Conservation (phyloP, 2,797 vertebrate genomes). For the Tolypeutes matacus region DNA sequence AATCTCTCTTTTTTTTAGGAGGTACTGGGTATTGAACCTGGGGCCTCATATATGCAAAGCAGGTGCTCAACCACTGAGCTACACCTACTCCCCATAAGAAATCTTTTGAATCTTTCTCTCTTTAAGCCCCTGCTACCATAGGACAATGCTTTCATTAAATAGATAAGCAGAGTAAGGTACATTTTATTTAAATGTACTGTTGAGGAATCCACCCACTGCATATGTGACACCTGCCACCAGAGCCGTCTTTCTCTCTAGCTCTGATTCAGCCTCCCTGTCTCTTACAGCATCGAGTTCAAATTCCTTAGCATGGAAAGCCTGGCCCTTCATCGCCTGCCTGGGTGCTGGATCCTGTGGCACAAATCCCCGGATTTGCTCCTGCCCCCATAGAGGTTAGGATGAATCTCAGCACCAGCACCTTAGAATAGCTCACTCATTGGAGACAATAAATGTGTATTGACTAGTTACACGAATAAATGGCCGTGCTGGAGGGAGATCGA, state of each 20-base stretch:
- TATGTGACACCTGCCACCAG: not conserved
- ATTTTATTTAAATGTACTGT: not conserved
- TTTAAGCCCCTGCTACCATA: not conserved
- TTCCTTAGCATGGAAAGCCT: not conserved
- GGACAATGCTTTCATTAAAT: not conserved
- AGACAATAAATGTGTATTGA: not conserved
- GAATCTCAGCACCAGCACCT: not conserved
- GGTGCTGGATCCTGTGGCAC: not conserved
- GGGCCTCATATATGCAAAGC: too few species aligned
- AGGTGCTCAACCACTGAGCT: too few species aligned
- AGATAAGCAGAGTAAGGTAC: not conserved
- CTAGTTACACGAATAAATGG: not conserved
- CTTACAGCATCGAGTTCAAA: not conserved
- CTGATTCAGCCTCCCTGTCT: not conserved
- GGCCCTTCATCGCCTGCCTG: not conserved
- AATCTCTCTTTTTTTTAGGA: not conserved
- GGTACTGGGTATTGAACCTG: too few species aligned
- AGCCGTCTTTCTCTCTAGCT: not conserved
- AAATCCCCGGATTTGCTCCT: not conserved
- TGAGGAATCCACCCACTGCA: fast-evolving
- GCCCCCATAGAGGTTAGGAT: not conserved
- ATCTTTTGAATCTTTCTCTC: not conserved
- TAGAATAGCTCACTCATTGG: not conserved
- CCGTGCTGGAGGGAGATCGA: not conserved
- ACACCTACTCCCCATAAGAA: too few species aligned